phyloP scores from a whole-genome alignment of 2,113 vertebrate genomes.

The Varanus salvator region DNA sequence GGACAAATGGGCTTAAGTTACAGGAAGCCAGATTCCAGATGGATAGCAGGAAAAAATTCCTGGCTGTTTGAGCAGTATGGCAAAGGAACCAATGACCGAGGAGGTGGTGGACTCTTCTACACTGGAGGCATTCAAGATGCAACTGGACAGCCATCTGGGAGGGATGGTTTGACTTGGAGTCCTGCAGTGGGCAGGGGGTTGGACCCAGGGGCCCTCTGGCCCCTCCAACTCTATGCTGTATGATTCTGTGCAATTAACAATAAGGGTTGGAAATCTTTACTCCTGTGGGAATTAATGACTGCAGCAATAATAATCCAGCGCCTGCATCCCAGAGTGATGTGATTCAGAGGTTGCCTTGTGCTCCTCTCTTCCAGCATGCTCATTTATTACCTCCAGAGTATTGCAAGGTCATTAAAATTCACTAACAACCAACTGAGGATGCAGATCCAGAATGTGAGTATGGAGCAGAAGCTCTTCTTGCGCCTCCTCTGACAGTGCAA shows the following conservation, averaged over 20 bases:
- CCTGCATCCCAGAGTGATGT: neutral
- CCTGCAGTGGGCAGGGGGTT: no score
- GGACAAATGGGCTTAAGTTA: no score
- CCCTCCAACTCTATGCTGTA: no score
- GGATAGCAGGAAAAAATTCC: no score
- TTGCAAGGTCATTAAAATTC: conserved; percentile 94
- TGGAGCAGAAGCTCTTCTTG: rapidly evolving
- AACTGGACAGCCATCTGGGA: no score
- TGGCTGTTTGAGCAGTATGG: no score
- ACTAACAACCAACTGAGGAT: conserved; percentile 95
- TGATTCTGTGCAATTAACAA: neutral
- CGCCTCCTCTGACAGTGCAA: neutral
- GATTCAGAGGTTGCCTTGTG: conserved; percentile 12
- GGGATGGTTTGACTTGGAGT: no score
- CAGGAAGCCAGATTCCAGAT: no score
- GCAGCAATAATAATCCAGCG: neutral
- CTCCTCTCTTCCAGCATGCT: conserved; percentile 88
- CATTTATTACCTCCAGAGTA: conserved; percentile 97
- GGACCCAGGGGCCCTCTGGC: no score
- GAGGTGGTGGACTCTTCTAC: no score
- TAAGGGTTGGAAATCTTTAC: neutral
- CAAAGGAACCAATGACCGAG: no score
- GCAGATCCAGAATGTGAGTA: conserved; percentile 94
- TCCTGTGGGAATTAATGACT: neutral
- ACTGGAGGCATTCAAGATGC: no score